Evolutionary conservation across 1,140 invertebrate genomes (phyloP).

Genomic region (Anagrus nilaparvatae): DNA sequence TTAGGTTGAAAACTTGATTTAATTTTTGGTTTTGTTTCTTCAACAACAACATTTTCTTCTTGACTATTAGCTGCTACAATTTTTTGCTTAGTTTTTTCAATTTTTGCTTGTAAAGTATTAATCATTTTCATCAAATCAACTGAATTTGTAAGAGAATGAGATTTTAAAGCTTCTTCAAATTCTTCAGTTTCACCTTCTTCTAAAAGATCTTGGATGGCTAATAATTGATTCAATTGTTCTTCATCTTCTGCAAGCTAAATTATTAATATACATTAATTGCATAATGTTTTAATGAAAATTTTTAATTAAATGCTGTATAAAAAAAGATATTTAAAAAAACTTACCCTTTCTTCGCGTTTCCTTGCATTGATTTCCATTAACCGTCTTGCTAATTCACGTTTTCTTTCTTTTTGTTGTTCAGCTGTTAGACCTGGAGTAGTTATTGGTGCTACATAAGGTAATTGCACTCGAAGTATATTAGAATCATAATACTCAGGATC

Average conservation of each 20-base stretch:
- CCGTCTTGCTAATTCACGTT: constrained; percentile 69
- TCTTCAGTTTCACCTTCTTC: constrained; percentile 69
- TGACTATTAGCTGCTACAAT: constrained; percentile 58
- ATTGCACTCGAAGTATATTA: constrained; percentile 74
- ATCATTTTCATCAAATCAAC: constrained; percentile 64
- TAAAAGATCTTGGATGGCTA: constrained; percentile 66
- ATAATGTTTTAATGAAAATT: constrained; percentile 1
- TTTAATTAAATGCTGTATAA: neutral
- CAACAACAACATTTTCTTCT: constrained; percentile 53
- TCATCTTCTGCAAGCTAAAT: constrained; percentile 72
- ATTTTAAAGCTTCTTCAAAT: constrained; percentile 55
- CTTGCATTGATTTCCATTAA: constrained; percentile 78
- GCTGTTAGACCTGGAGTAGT: constrained; percentile 47
- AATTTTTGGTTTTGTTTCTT: constrained; percentile 43
- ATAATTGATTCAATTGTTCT: constrained; percentile 68
- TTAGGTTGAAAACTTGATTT: constrained; percentile 45
- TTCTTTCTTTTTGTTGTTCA: constrained; percentile 78
- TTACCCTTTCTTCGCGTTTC: constrained; percentile 67
- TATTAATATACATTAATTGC: constrained; percentile 9
- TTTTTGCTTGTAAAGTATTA: constrained; percentile 57
- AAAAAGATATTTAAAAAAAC: constrained; percentile 1
- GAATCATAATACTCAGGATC: constrained; percentile 72
- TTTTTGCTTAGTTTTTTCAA: constrained; percentile 71
- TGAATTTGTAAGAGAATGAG: constrained; percentile 48
- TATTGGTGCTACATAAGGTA: constrained; percentile 61